Base-by-base conservation (phyloP, 2,888 invertebrate genomes). In the Andrena dorsata region DNA sequence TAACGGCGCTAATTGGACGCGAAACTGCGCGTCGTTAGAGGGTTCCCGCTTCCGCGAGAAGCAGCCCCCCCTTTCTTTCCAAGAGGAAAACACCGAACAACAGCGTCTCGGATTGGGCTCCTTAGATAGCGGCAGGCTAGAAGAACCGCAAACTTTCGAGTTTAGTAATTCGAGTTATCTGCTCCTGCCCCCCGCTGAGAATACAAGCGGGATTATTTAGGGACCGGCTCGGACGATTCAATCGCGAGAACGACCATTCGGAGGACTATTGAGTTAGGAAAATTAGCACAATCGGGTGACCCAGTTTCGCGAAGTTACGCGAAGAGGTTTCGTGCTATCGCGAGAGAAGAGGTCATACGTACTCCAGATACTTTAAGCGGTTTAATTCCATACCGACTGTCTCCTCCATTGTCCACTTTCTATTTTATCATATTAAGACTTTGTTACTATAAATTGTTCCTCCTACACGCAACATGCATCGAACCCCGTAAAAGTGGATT, bases 1-100 rank as follows among this genome's bases (percentile, higher is more conserved):
- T 82, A 78, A 73, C 64, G 58, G 68, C 47, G 71, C 60, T 82
- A 82, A 83, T 83, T 72, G 78, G 30, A 82, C 73, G 66, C 68
- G 60, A 72, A 82, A 70, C 70, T 35, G 35, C 30, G 13, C 66
- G 51, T 58, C n/a, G 72, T 60, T 47, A 53, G 30, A 10, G 26
- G 10, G 23, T 16, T 30, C 20, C 68, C n/a, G 30, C 35, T 13
- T 4, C 30, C 41, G 13, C 32, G 8, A 16, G 51, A 26, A 53
- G 47, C 16, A 49, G 30, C 32, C 35, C 20, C 20, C 47, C 60
- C 68, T 69, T 76, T 70, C 69, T 32, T 28, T 26, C 58, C 20
- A 6, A 60, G 6, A 3, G 35, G 53, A 7, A 20, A 8, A 7
- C 16, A 13, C 23, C 35, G 5, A 63, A 20, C n/a, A 30, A n/a